Base-by-base conservation (phyloP, 2,797 vertebrate species). In the Chaetophractus vellerosus region DNA sequence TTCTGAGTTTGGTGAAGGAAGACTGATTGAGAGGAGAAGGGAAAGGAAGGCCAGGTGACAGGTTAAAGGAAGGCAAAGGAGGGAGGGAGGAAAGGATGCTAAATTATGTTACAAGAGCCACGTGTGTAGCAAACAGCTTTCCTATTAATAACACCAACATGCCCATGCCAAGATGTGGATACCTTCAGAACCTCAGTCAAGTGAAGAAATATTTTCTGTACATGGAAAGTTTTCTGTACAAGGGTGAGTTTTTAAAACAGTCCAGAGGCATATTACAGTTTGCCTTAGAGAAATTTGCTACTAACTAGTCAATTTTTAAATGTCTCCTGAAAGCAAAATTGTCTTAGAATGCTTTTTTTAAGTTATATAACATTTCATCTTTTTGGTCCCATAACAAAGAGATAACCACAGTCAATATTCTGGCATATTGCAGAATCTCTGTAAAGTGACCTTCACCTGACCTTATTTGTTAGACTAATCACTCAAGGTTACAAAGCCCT, bases 231-330 rank as follows among this genome's bases (percentile, higher is more conserved):
- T 57, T 79, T 50, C 72, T 19, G 18, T 19, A 55, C 52, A 55
- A 18, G 18, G 16, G 16, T 18, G 2, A 68, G 57, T 88, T 82
- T 83, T 45, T 26, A 81, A 71, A 74, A 71, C 68, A 91, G 68
- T 9, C 38, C 78, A 7, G 28, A 88, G n/a, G 81, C 23, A 63
- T 38, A 79, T 41, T 68, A 55, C 38, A 79, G 33, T 84, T n/a
- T 76, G 61, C 79, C 69, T 95, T 91, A 91, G 45, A 89, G 45
- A 93, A 88, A 69, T 64, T 23, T 69, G 36, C 36, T 75, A 24
- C 21, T 74, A 93, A 33, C 38, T 68, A 61, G 82, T 28, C 63
- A 78, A 59, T 52, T 57, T 83, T 92, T 41, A 93, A 79, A 85
- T 80, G 36, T 68, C 50, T 75, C n/a, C 31, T 63, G 66, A 79